Percentiles rank a stretch among this genome's conserved stretches.
These are phyloP conservation scores for Diphyllodes magnificus DNA, from an alignment of 2,113 vertebrate species.

Conservation along the genomic window DNA sequence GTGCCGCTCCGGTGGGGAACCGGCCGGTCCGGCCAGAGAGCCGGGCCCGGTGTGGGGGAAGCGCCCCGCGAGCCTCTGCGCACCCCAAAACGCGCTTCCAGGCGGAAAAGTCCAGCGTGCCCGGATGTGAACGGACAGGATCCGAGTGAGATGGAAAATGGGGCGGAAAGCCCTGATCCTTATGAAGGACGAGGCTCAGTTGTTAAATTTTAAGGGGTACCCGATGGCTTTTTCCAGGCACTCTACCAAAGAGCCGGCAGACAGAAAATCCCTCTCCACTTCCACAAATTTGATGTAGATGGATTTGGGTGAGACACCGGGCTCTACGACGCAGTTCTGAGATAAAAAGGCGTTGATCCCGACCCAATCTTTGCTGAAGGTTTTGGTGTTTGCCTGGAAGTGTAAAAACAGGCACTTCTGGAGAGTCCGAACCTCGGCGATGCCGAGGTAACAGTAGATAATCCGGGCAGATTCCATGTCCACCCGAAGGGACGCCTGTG, in stretches of 20 bases:
- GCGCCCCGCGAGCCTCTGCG: neutral
- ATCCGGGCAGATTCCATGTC: constrained; percentile 77
- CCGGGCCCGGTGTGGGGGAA: neutral
- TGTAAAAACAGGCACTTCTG: constrained; percentile 93
- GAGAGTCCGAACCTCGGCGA: constrained; percentile 92
- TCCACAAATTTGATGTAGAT: constrained; percentile 98
- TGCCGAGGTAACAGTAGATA: constrained; percentile 92
- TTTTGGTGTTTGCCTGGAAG: constrained; percentile 90
- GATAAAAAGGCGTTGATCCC: constrained; percentile 89
- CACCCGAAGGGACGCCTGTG: constrained; percentile 67
- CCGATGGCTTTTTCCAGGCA: constrained; percentile 97
- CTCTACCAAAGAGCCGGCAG: constrained; percentile 94
- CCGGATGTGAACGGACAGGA: neutral
- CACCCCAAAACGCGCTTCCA: neutral
- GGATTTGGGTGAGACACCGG: constrained; percentile 71
- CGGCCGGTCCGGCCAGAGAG: neutral
- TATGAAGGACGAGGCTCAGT: constrained; percentile 78
- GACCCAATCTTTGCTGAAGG: constrained; percentile 81
- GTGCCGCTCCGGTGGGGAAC: neutral
- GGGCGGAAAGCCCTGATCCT: constrained; percentile 64
- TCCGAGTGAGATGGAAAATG: constrained; percentile 8
- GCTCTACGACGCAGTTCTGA: constrained; percentile 83
- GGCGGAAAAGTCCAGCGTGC: neutral
- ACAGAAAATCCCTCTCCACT: constrained; percentile 98
- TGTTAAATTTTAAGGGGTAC: constrained; percentile 93